Evolutionary conservation across 2,113 vertebrate genomes (phyloP).

Genomic region (Eublepharis macularius): DNA sequence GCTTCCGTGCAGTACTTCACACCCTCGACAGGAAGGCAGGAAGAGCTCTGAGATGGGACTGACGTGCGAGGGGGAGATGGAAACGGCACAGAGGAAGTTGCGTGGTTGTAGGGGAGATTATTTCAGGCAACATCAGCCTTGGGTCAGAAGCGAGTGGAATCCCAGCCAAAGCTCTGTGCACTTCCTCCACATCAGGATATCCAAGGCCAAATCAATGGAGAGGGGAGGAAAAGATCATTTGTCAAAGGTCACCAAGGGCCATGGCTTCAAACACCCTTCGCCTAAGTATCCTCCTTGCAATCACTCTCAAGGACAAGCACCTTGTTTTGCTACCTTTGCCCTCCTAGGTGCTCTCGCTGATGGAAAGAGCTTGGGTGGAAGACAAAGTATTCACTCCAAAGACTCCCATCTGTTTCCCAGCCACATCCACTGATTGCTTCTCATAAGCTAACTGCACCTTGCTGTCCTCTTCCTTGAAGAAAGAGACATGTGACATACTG

Average conservation of each 20-base stretch:
- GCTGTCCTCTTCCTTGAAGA: not conserved
- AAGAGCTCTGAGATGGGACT: conserved; percentile 69
- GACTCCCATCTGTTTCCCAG: not conserved
- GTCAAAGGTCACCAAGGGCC: not conserved
- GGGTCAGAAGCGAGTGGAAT: conserved; percentile 61
- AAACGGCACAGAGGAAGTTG: conserved; percentile 67
- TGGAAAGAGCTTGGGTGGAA: too few species aligned
- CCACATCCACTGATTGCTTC: not conserved
- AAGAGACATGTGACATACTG: not conserved
- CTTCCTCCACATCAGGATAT: conserved; percentile 38
- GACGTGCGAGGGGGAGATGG: conserved; percentile 68
- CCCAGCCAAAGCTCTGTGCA: conserved; percentile 43
- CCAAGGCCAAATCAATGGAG: not conserved
- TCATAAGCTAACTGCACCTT: not conserved
- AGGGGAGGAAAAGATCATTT: not conserved
- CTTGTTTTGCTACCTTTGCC: not conserved
- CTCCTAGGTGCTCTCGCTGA: not conserved
- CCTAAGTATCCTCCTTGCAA: not conserved
- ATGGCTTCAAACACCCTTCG: not conserved
- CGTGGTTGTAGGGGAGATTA: conserved; percentile 55
- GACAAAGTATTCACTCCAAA: not conserved
- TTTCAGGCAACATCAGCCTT: conserved; percentile 63
- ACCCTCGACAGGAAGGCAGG: conserved; percentile 68
- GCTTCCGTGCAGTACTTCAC: conserved; percentile 48
- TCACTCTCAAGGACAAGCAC: not conserved